Conservation (phyloP, 2,113 vertebrate genomes). For the Trematomus loennbergii region DNA sequence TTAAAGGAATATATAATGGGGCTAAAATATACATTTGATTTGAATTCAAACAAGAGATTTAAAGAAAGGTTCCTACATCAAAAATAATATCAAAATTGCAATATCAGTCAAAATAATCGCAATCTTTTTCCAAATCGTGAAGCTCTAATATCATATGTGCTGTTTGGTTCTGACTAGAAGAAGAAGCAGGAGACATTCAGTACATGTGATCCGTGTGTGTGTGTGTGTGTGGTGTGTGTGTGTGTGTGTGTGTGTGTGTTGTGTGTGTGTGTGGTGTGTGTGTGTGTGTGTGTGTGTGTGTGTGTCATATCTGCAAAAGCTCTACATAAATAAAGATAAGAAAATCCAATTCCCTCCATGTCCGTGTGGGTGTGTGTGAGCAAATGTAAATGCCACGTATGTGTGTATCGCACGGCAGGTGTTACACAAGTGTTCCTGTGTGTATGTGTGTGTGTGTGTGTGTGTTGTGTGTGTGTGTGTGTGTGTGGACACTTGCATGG, state of each 20-base stretch:
- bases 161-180: not conserved
- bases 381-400: slow-evolving; percentile 24
- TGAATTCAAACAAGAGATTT: too few relatives aligned
- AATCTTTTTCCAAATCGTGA: too few relatives aligned
- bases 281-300: slow-evolving; percentile 14
- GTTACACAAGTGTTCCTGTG: slow-evolving; percentile 56
- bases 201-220: slow-evolving; percentile 4
- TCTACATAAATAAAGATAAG: slow-evolving; percentile 4
- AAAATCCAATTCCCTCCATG: slow-evolving; percentile 27
- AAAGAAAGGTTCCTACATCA: too few relatives aligned
- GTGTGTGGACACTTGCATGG: slow-evolving; percentile 4
- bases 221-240: slow-evolving; percentile 17
- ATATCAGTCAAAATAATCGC: too few relatives aligned
- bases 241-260: not conserved
- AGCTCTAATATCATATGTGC: not conserved
- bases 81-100: too few relatives aligned
- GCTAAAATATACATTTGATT: too few relatives aligned
- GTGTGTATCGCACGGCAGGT: slow-evolving; percentile 8
- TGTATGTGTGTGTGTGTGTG: slow-evolving; percentile 19
- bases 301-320: slow-evolving; percentile 7
- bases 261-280: slow-evolving; percentile 18
- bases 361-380: slow-evolving; percentile 30
- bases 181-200: not conserved
- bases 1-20: too few relatives aligned
- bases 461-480: slow-evolving; percentile 20